phyloP scores from a whole-genome alignment of 53 echinoderm and acorn worm genomes.

The Paracentrotus lividus region DNA sequence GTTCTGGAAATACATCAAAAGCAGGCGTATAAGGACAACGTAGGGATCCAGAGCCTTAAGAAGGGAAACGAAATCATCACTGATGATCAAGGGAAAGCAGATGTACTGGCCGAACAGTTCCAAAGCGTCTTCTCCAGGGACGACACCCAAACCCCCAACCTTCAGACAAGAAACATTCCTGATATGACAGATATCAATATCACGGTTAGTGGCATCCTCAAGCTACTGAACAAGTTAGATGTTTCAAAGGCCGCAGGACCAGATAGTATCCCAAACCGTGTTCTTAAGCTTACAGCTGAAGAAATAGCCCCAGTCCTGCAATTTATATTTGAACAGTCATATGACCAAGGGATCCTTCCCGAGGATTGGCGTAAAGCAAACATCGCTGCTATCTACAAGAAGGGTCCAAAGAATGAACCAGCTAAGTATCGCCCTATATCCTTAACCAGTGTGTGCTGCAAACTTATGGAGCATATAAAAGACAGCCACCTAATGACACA shows the following conservation, averaged over 20 bases:
- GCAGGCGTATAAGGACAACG: constrained; percentile 59
- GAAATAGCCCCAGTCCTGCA: constrained; percentile 11
- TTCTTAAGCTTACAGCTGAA: constrained; percentile 20
- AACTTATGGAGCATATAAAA: too few species aligned
- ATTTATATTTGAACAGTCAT: not conserved
- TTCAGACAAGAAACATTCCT: not conserved
- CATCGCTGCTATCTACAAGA: constrained; percentile 37
- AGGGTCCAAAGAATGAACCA: too few species aligned
- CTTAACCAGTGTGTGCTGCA: too few species aligned
- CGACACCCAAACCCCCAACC: not conserved
- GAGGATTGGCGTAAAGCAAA: constrained; percentile 26
- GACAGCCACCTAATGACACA: too few species aligned
- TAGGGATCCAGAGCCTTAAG: constrained; percentile 49
- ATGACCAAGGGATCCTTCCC: constrained; percentile 17
- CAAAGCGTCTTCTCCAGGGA: constrained; percentile 32
- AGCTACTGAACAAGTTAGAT: constrained; percentile 40
- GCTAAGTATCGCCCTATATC: too few species aligned
- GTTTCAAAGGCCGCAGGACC: constrained; percentile 35
- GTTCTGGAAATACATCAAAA: constrained; percentile 70
- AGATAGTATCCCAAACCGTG: constrained; percentile 3
- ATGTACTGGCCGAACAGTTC: constrained; percentile 67
- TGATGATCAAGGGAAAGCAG: constrained; percentile 70
- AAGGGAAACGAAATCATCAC: constrained; percentile 38
- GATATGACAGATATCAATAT: constrained; percentile 56
- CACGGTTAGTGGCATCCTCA: not conserved